phyloP scores from a whole-genome alignment of 2,888 invertebrate species.

The Lacanobia oleracea region DNA sequence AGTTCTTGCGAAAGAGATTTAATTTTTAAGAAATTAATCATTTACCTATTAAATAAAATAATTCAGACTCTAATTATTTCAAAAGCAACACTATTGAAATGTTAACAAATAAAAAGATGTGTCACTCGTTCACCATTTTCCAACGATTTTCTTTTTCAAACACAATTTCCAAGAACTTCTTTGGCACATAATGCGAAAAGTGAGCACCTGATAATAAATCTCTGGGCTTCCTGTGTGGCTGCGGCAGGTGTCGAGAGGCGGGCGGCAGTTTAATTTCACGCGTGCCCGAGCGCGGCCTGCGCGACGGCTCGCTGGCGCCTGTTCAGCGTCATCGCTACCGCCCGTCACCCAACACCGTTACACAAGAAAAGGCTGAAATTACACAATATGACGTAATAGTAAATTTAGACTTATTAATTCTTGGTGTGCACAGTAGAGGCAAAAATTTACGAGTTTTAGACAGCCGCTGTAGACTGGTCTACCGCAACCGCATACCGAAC shows the following conservation, averaged over 20 bases:
- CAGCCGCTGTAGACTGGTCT: no score
- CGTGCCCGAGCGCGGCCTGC: constrained; percentile 51
- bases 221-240: constrained; percentile 27
- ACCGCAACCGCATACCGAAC: no score
- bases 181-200: constrained; percentile 8
- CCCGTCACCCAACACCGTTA: constrained; percentile 43
- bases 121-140: background rate
- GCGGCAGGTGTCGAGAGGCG: constrained; percentile 54
- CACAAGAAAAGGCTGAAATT: constrained; percentile 8
- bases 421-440: background rate
- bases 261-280: constrained; percentile 69
- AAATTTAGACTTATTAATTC: background rate
- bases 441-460: background rate
- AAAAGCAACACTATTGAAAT: background rate
- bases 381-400: background rate
- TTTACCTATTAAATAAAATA: background rate
- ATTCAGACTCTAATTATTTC: background rate
- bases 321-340: constrained; percentile 42
- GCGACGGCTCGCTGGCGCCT: constrained; percentile 41
- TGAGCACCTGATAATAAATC: constrained; percentile 42
- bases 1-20: background rate
- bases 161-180: background rate
- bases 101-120: no score
- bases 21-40: background rate
- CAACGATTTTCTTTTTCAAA: background rate